Percentiles rank a stretch among this genome's conserved stretches.
phyloP scores from a whole-genome alignment of 2,888 invertebrate genomes.

The Temnothorax unifasciatus region DNA sequence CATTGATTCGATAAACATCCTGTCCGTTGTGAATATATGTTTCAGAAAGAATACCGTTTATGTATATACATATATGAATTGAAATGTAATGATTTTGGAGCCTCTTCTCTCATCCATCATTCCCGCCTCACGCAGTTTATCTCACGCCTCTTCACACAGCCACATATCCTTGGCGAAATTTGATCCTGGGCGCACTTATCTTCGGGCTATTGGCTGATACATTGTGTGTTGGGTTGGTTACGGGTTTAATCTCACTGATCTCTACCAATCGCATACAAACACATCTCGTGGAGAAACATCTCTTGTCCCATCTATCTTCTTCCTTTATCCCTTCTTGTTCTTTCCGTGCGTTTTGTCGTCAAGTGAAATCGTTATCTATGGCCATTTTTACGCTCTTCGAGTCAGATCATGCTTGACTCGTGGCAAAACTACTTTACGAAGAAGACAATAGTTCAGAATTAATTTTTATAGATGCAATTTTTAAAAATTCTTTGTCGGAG shows the following conservation, averaged over 20 bases:
- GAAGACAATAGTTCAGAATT: neutral
- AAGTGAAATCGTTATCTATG: neutral
- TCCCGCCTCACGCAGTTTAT: conserved; percentile 38
- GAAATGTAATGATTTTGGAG: neutral
- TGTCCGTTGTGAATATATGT: neutral
- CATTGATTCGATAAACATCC: neutral
- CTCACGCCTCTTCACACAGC: conserved; percentile 72
- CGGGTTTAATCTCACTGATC: conserved; percentile 81
- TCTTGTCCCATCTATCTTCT: neutral
- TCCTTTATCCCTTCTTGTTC: neutral
- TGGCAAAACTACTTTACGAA: neutral
- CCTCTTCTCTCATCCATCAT: conserved; percentile 57
- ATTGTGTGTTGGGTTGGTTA: conserved; percentile 86
- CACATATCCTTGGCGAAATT: conserved; percentile 77
- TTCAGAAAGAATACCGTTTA: neutral
- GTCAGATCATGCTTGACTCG: conserved; percentile 11
- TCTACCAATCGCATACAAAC: conserved; percentile 64
- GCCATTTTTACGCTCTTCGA: neutral
- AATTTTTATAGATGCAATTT: neutral
- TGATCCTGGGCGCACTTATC: conserved; percentile 80
- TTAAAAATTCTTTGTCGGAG: neutral
- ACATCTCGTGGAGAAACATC: conserved; percentile 30
- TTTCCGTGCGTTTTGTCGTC: neutral
- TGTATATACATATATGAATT: too few species aligned
- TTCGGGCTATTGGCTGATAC: conserved; percentile 84